phyloP scores from a whole-genome alignment of 2,888 invertebrate genomes.

The Phengaris alcon region DNA sequence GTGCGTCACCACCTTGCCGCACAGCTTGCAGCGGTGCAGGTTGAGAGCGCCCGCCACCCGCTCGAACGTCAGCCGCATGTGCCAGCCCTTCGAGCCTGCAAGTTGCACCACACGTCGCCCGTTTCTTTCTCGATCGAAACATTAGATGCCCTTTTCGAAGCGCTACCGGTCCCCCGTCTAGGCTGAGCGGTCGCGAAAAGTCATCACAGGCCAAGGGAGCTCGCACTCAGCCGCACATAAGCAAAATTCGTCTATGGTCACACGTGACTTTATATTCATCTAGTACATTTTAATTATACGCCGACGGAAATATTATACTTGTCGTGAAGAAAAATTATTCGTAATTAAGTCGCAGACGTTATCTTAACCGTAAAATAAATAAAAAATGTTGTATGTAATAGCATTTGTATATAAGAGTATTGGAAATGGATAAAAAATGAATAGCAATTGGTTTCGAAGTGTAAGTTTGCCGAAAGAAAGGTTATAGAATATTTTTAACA shows the following conservation, averaged over 20 bases:
- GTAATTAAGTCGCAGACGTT: neutral
- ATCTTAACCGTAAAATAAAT: neutral
- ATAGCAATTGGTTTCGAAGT: neutral
- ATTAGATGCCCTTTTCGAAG: conserved; percentile 31
- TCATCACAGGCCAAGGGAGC: conserved; percentile 16
- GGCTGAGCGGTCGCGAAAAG: conserved; percentile 8
- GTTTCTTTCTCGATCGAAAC: conserved; percentile 39
- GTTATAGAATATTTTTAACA: neutral
- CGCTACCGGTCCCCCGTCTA: conserved; percentile 2
- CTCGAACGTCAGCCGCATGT: conserved; percentile 96
- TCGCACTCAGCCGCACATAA: conserved; percentile 21
- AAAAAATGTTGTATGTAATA: neutral
- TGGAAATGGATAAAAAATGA: neutral
- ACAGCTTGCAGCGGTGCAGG: conserved; percentile 95
- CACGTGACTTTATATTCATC: neutral
- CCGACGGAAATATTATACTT: neutral
- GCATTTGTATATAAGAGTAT: neutral
- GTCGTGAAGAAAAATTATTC: neutral
- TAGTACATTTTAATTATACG: neutral
- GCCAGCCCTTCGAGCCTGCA: conserved; percentile 97
- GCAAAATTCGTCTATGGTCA: conserved; percentile 17
- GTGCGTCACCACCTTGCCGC: conserved; percentile 96
- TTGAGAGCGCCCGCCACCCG: conserved; percentile 94
- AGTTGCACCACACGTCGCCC: conserved; percentile 73
- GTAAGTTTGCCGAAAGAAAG: neutral